Evolutionary conservation across 2,797 vertebrate species (phyloP).

Genomic region (Coregonus suidteri): DNA sequence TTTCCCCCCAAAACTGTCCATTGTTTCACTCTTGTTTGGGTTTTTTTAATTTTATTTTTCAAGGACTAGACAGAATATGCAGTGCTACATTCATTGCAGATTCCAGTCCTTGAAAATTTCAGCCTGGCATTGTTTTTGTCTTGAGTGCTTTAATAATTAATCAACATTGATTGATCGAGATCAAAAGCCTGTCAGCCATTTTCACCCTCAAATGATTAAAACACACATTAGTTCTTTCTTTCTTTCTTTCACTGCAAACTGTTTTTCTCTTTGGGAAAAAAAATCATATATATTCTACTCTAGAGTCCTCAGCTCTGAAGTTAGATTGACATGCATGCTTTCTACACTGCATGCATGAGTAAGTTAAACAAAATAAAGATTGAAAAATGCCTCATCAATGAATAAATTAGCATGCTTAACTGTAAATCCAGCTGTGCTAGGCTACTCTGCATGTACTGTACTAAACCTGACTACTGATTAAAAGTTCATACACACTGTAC

Average conservation of each 20-base stretch:
- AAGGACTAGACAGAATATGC: not conserved
- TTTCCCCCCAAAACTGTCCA: not conserved
- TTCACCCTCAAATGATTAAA: not conserved
- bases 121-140: not conserved
- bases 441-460: conserved; percentile 2
- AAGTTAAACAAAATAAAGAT: conserved; percentile 36
- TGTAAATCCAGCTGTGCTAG: conserved; percentile 26
- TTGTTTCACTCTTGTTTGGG: not conserved
- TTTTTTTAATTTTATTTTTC: not conserved
- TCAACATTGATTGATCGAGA: not conserved
- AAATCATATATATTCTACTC: conserved; percentile 11
- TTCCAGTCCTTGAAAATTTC: not conserved
- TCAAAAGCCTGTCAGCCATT: not conserved
- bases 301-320: conserved; percentile 31
- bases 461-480: conserved; percentile 33
- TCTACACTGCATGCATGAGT: conserved; percentile 36
- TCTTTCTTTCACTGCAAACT: not conserved
- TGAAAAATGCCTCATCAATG: conserved; percentile 40
- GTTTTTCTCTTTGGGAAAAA: conserved; percentile 29
- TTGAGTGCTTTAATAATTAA: not conserved
- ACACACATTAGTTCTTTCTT: not conserved
- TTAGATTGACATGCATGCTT: conserved; percentile 40
- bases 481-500: conserved; percentile 36
- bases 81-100: not conserved
- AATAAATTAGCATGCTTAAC: conserved; percentile 47